phyloP scores from a whole-genome alignment of 2,113 vertebrate species.

The Stegostoma tigrinum region DNA sequence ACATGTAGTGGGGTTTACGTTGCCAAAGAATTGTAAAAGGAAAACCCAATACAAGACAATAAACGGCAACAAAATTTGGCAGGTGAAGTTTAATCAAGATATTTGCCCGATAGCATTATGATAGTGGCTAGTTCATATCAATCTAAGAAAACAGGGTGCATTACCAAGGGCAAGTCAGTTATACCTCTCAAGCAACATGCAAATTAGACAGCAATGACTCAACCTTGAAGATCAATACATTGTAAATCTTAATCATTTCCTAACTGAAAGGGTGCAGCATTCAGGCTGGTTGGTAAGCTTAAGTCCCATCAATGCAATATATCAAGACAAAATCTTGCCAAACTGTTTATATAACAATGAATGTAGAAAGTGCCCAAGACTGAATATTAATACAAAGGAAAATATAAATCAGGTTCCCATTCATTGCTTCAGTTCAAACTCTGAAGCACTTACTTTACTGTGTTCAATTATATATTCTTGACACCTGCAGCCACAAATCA shows the following conservation, averaged over 20 bases:
- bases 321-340: background rate
- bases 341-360: background rate
- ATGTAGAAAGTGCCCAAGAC: background rate
- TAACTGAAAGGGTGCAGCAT: background rate
- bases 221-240: background rate
- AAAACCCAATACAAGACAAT: background rate
- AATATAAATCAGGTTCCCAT: background rate
- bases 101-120: background rate
- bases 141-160: background rate
- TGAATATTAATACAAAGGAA: background rate
- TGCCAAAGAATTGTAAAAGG: background rate
- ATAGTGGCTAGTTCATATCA: background rate
- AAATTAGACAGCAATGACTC: background rate
- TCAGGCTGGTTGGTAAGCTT: background rate
- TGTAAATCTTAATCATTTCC: background rate
- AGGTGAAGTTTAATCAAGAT: background rate
- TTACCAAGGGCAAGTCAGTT: background rate
- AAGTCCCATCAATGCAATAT: background rate
- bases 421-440: background rate
- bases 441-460: background rate
- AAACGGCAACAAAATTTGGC: background rate
- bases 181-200: background rate
- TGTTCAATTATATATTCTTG: background rate
- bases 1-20: background rate
- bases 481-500: background rate